Evolutionary conservation across 2,888 invertebrate genomes (phyloP).

Genomic region (Patella caerulea): DNA sequence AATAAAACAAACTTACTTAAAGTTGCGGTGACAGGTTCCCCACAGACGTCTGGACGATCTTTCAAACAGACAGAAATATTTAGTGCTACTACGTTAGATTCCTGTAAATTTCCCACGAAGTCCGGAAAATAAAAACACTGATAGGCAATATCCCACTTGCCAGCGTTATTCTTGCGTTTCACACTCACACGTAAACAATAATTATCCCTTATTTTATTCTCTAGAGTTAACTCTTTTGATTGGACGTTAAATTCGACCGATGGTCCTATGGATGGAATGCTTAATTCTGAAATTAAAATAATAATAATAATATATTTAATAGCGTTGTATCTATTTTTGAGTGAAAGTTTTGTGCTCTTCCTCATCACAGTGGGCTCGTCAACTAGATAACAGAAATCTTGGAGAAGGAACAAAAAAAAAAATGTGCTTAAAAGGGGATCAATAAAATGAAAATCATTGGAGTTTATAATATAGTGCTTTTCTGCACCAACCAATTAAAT

Average conservation of each 20-base stretch:
- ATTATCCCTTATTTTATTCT: conserved; percentile 41
- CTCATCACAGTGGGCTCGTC: too few species aligned
- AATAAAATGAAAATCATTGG: too few species aligned
- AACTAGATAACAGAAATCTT: too few species aligned
- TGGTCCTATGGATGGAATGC: conserved; percentile 49
- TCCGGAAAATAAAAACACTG: conserved; percentile 40
- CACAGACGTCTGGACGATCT: conserved; percentile 59
- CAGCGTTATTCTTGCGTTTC: conserved; percentile 38
- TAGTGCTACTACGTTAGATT: conserved; percentile 45
- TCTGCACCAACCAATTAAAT: too few species aligned
- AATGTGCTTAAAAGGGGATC: too few species aligned
- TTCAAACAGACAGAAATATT: conserved; percentile 61
- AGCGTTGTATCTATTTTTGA: too few species aligned
- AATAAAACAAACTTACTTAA: conserved; percentile 50
- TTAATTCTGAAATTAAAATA: conserved; percentile 44
- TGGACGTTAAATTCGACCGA: conserved; percentile 43
- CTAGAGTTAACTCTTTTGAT: conserved; percentile 38
- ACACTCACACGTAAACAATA: conserved; percentile 57
- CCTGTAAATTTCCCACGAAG: conserved; percentile 36
- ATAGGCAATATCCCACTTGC: conserved; percentile 45
- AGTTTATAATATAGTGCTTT: too few species aligned
- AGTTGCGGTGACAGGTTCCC: conserved; percentile 45
- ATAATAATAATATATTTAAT: neutral
- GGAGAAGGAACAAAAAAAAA: too few species aligned
- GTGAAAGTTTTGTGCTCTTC: too few species aligned